Percentiles rank a stretch among this genome's conserved stretches.
phyloP scores from a whole-genome alignment of 1,140 invertebrate genomes.

The Nilaparvata lugens region DNA sequence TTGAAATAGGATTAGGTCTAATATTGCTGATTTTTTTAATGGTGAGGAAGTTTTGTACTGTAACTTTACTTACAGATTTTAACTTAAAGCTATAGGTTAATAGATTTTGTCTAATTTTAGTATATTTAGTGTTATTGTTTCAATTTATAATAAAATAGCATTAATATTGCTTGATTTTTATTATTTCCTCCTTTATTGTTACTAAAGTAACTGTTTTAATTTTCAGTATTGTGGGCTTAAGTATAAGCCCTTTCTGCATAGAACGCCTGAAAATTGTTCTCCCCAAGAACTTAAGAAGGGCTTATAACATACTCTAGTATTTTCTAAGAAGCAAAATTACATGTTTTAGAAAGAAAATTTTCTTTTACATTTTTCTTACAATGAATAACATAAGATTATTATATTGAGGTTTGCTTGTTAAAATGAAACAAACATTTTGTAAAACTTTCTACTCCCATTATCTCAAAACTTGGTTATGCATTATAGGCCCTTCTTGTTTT shows the following conservation, averaged over 20 bases:
- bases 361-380: not conserved
- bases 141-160: not conserved
- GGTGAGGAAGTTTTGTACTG: too few species aligned
- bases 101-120: not conserved
- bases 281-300: not conserved
- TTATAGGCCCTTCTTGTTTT: too few species aligned
- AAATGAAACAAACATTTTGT: too few species aligned
- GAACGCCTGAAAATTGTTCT: constrained; percentile 8
- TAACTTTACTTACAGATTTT: too few species aligned
- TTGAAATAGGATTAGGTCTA: too few species aligned
- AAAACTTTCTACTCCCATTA: too few species aligned
- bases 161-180: not conserved
- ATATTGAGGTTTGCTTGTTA: too few species aligned
- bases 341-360: not conserved
- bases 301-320: constrained; percentile 4
- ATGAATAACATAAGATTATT: not conserved
- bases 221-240: not conserved
- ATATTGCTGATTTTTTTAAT: too few species aligned
- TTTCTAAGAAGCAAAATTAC: not conserved
- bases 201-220: too few species aligned
- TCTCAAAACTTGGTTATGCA: too few species aligned
- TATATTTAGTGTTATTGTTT: constrained; percentile 1
- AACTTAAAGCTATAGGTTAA: not conserved
- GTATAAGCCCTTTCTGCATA: constrained; percentile 10
- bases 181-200: not conserved